A percentile compares a stretch with the other conserved stretches of the same genome.
Evolutionary conservation across 2,888 invertebrate genomes (phyloP).

Genomic region (Drosophila buzzatii): DNA sequence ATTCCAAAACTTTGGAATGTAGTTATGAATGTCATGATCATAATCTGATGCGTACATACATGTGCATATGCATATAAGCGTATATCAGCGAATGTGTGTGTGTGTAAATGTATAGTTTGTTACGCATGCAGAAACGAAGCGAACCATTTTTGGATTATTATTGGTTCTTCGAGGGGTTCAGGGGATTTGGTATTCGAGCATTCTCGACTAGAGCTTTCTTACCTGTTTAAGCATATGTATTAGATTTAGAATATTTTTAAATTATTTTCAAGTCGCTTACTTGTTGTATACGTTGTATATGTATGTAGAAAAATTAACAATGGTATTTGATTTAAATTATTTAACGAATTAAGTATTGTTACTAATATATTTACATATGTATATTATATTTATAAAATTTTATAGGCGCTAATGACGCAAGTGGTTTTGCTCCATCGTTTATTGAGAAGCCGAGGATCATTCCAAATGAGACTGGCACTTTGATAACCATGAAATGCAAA

Average conservation of each 20-base stretch:
- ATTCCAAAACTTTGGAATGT: too few relatives aligned
- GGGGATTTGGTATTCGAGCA: too few relatives aligned
- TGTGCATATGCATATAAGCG: too few relatives aligned
- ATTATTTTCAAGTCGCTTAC: not conserved
- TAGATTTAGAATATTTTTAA: not conserved
- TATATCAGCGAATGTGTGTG: too few relatives aligned
- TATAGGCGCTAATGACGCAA: constrained; percentile 94
- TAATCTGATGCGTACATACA: too few relatives aligned
- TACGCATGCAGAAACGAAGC: too few relatives aligned
- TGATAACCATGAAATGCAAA: constrained; percentile 98
- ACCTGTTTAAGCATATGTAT: not conserved
- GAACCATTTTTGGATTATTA: too few relatives aligned
- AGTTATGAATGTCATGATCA: too few relatives aligned
- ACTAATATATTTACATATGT: not conserved
- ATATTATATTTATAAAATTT: not conserved
- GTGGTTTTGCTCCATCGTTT: constrained; percentile 97
- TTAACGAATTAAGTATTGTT: not conserved
- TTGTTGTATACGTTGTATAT: not conserved
- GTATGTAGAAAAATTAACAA: not conserved
- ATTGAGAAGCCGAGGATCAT: constrained; percentile 99
- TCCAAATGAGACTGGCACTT: constrained; percentile 98
- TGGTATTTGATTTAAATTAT: not conserved
- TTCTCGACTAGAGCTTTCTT: too few relatives aligned
- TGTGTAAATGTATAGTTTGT: too few relatives aligned
- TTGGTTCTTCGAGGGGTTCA: too few relatives aligned